These are phyloP conservation scores for Drosophila buzzatii DNA, from an alignment of 2,888 invertebrate species.

Conservation along the genomic window DNA sequence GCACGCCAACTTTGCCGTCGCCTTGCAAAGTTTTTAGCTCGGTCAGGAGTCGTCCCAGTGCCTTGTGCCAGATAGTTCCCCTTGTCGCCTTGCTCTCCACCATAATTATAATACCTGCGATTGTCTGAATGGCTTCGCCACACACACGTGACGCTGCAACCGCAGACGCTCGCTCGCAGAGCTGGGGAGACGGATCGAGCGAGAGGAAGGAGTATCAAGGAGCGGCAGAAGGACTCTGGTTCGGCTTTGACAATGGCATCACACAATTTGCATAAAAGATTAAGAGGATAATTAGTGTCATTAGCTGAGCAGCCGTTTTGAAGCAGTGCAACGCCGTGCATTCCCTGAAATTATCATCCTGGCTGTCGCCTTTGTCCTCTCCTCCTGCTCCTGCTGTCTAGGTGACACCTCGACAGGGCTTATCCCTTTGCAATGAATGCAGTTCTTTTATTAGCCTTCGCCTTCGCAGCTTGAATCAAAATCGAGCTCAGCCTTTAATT, in stretches of 20 bases:
- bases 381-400: neutral
- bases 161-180: slow-evolving; percentile 47
- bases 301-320: slow-evolving; percentile 56
- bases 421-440: slow-evolving; percentile 21
- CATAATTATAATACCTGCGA: slow-evolving; percentile 74
- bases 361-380: neutral
- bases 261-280: slow-evolving; percentile 76
- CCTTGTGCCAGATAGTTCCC: slow-evolving; percentile 13
- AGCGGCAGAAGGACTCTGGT: slow-evolving; percentile 7
- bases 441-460: slow-evolving; percentile 51
- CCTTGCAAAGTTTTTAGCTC: slow-evolving; percentile 54
- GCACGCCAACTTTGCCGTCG: slow-evolving; percentile 67
- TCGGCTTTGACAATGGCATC: slow-evolving; percentile 46
- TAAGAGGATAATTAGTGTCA: slow-evolving; percentile 78
- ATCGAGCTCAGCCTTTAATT: slow-evolving; percentile 52
- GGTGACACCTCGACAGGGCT: slow-evolving; percentile 28
- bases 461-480: slow-evolving; percentile 28
- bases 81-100: slow-evolving; percentile 11
- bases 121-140: slow-evolving; percentile 70
- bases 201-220: slow-evolving; percentile 5
- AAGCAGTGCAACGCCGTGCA: slow-evolving; percentile 43
- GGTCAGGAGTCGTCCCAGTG: slow-evolving; percentile 35
- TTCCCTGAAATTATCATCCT: slow-evolving; percentile 20
- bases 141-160: slow-evolving; percentile 69
- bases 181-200: neutral